These are phyloP conservation scores for Apis cerana DNA, from an alignment of 1,140 invertebrate genomes.

Conservation along the genomic window DNA sequence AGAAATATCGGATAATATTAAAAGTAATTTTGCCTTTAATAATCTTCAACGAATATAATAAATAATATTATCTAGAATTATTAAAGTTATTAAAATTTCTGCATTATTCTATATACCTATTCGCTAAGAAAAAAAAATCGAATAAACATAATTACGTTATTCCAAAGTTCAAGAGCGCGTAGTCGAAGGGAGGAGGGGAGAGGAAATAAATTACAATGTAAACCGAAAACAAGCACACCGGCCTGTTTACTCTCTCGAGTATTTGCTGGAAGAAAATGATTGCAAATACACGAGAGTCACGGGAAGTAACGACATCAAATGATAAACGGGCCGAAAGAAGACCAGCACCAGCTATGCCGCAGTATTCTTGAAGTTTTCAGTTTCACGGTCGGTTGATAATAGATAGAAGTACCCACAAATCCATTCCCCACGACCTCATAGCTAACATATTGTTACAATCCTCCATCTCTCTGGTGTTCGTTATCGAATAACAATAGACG, in stretches of 20 bases:
- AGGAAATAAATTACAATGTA: conserved; percentile 16
- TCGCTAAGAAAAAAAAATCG: background rate
- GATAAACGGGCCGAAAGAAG: conserved; percentile 35
- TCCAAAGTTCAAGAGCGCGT: background rate
- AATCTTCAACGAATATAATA: background rate
- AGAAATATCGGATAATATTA: no score
- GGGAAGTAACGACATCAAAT: conserved; percentile 16
- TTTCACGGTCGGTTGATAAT: conserved; percentile 44
- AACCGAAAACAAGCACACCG: conserved; percentile 1
- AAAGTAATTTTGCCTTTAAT: no score
- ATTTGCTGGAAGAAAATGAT: conserved; percentile 28
- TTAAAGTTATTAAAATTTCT: background rate
- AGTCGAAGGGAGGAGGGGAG: background rate
- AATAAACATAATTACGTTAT: background rate
- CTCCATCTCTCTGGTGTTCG: conserved; percentile 10
- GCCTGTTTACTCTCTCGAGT: conserved; percentile 2
- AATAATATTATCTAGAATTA: background rate
- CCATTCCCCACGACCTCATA: conserved; percentile 16
- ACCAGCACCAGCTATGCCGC: background rate
- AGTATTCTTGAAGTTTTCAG: conserved; percentile 36
- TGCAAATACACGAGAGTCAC: conserved; percentile 29
- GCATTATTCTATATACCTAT: background rate
- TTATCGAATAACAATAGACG: conserved; percentile 41
- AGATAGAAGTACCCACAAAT: conserved; percentile 41
- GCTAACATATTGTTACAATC: conserved; percentile 46